Base-by-base conservation (phyloP, 2,888 invertebrate genomes). In the Lamproptera curius region DNA sequence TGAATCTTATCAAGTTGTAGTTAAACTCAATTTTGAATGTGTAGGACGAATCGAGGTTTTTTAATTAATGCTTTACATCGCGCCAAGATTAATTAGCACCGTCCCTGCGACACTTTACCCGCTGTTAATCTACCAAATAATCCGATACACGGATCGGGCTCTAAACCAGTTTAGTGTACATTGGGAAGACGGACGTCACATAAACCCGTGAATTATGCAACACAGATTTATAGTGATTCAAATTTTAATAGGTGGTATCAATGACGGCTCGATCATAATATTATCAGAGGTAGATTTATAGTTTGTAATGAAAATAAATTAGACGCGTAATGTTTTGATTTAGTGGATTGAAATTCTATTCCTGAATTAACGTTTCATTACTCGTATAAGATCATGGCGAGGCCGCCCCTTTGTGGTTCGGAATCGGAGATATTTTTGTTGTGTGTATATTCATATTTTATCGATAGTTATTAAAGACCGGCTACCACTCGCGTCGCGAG, bases 361-460 rank as follows among this genome's bases (percentile, higher is more conserved):
- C 33, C 14, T 39, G 38, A n/a, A 33, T 48, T 31, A 28, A 16
- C 20, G 42, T 11, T 42, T 46, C 26, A 26, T 1, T n/a, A n/a
- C n/a, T n/a, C n/a, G n/a, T n/a, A n/a, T n/a, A n/a, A 23, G 23
- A n/a, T 28, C 2, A 2, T 28, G n/a, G 9, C 4, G 28, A 9
- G 31, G 4, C 3, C 13, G 4, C 11, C 13, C 1, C 31, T n/a
- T 2, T 11, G 60, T 61, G 67, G 63, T 64, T 73, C 75, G 72
- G 79, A 72, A 81, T 77, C 72, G 67, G 77, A 82, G 83, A 83
- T 84, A 79, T 87, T 84, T 31, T 31, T 31, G 13, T 84, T n/a
- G 81, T 85, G 78, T 83, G 81, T 81, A 82, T 84, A 83, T 84
- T 84, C 84, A 86, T 87, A 84, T 82, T 86, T 87, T 86, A 87